phyloP scores from a whole-genome alignment of 2,113 vertebrate genomes.

The Peromyscus maniculatus region DNA sequence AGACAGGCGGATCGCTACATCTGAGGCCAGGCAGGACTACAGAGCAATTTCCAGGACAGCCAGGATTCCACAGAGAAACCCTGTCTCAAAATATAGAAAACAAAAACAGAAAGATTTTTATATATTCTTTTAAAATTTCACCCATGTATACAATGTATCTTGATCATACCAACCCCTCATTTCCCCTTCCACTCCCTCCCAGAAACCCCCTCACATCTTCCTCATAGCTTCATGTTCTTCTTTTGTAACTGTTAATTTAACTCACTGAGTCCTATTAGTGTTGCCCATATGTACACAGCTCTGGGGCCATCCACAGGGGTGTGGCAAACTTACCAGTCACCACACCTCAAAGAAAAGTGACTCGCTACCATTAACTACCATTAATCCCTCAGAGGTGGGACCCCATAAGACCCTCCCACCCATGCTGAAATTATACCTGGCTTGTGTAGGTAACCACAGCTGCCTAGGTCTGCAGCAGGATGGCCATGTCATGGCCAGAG shows the following conservation, averaged over 20 bases:
- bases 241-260: neutral
- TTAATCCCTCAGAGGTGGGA: neutral
- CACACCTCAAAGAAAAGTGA: neutral
- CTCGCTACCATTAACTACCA: neutral
- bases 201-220: neutral
- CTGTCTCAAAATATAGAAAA: neutral
- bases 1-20: neutral
- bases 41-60: neutral
- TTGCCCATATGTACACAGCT: too few species aligned
- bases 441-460: neutral
- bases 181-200: neutral
- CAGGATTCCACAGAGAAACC: neutral
- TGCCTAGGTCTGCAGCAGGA: neutral
- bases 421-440: neutral
- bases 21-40: neutral
- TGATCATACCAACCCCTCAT: neutral
- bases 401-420: neutral
- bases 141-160: neutral
- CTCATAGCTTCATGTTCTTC: neutral
- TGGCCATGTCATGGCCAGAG: neutral
- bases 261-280: neutral
- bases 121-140: neutral
- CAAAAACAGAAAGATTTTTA: neutral
- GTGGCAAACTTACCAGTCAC: neutral
- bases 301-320: too few species aligned